phyloP scores from a whole-genome alignment of 2,113 vertebrate genomes.

The Podocnemis expansa region DNA sequence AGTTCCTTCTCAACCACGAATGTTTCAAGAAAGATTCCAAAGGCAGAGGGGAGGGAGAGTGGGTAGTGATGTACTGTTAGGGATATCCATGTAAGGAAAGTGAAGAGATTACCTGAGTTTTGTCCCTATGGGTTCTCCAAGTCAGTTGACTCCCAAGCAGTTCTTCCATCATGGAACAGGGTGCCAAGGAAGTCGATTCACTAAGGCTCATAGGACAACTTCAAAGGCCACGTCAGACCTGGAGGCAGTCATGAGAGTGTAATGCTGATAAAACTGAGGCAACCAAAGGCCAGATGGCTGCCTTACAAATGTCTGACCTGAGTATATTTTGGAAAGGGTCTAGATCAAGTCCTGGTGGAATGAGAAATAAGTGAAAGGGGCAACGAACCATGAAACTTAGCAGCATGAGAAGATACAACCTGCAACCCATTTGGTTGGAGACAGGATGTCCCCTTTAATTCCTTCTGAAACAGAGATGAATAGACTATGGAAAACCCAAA shows the following conservation, averaged over 20 bases:
- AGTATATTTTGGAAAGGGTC: background rate
- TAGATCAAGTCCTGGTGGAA: background rate
- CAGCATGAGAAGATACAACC: background rate
- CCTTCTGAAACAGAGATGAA: background rate
- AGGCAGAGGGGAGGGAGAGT: background rate
- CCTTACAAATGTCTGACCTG: background rate
- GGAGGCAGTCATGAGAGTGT: background rate
- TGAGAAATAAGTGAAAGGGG: background rate
- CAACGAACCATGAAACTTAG: background rate
- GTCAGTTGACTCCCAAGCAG: background rate
- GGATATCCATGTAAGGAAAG: background rate
- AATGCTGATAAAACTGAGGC: background rate
- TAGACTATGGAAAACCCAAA: background rate
- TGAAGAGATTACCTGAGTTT: background rate
- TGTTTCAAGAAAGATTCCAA: background rate
- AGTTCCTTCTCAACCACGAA: background rate
- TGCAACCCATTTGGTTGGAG: background rate
- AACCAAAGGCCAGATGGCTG: background rate
- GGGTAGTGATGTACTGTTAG: background rate
- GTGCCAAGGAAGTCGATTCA: background rate
- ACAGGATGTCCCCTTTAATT: background rate
- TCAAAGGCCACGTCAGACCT: background rate
- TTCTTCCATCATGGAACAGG: background rate
- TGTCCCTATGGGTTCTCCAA: background rate
- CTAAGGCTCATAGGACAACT: background rate